These are phyloP conservation scores for Drosophila albomicans DNA, from an alignment of 1,140 invertebrate species.

Conservation along the genomic window DNA sequence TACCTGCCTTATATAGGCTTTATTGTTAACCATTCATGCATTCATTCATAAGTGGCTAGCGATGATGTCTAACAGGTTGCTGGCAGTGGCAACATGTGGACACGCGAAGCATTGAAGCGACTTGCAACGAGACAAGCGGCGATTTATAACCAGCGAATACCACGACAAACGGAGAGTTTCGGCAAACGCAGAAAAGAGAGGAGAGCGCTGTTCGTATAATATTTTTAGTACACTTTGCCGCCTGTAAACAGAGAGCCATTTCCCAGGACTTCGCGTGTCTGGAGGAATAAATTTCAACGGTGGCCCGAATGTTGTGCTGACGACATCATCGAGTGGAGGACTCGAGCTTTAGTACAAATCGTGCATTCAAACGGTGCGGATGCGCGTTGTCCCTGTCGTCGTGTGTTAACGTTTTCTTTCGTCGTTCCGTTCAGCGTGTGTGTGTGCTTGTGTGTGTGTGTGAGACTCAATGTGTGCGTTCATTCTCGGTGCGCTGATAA, in stretches of 20 bases:
- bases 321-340: conserved; percentile 26
- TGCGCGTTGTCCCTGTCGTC: conserved; percentile 53
- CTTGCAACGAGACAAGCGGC: conserved; percentile 11
- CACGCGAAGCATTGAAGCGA: conserved; percentile 4
- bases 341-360: conserved; percentile 76
- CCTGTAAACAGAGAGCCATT: conserved; percentile 77
- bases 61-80: conserved; percentile 62
- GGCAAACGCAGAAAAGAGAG: not conserved
- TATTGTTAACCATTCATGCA: conserved; percentile 11
- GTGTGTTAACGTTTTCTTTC: conserved; percentile 20
- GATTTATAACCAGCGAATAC: conserved; percentile 13
- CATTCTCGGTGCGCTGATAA: conserved; percentile 42
- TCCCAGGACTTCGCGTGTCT: conserved; percentile 28
- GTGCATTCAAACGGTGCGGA: conserved; percentile 81
- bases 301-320: conserved; percentile 35
- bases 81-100: conserved; percentile 64
- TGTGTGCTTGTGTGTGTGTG: not conserved
- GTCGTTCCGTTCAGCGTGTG: conserved; percentile 38
- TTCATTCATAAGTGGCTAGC: conserved; percentile 21
- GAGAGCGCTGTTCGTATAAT: conserved; percentile 17
- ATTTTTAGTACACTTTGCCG: conserved; percentile 71
- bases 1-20: not conserved
- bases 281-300: conserved; percentile 65
- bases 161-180: not conserved
- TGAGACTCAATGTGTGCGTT: not conserved